phyloP scores from a whole-genome alignment of 2,888 invertebrate genomes.

The Unio pictorum region DNA sequence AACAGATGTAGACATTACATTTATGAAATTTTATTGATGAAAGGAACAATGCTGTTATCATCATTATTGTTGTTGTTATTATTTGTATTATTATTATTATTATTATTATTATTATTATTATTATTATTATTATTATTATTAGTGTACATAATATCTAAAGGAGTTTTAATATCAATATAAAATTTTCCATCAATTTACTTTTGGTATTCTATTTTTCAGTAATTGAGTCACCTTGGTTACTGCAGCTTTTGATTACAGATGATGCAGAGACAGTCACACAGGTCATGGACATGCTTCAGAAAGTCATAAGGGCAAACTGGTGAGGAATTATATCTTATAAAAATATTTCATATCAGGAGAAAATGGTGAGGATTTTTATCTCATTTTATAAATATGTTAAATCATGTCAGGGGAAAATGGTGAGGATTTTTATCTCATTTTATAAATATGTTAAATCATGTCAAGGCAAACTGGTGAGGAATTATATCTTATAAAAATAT shows the following conservation, averaged over 20 bases:
- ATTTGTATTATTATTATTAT: neutral
- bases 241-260: constrained; percentile 69
- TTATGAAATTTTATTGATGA: neutral
- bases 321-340: constrained; percentile 18
- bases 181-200: neutral
- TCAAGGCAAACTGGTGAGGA: constrained; percentile 52
- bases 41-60: neutral
- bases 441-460: too few relatives aligned
- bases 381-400: too few relatives aligned
- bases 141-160: neutral
- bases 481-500: too few relatives aligned
- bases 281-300: constrained; percentile 54
- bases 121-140: neutral
- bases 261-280: constrained; percentile 54
- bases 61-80: neutral
- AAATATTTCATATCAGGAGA: too few relatives aligned
- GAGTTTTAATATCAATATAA: neutral
- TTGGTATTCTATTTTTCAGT: constrained; percentile 46
- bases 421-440: too few relatives aligned
- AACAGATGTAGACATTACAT: too few relatives aligned
- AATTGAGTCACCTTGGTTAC: constrained; percentile 64
- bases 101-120: neutral
- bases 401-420: too few relatives aligned
- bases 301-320: constrained; percentile 56
- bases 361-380: too few relatives aligned